Evolutionary conservation across 2,888 invertebrate species (phyloP).

Genomic region (Coecobrya sp.): DNA sequence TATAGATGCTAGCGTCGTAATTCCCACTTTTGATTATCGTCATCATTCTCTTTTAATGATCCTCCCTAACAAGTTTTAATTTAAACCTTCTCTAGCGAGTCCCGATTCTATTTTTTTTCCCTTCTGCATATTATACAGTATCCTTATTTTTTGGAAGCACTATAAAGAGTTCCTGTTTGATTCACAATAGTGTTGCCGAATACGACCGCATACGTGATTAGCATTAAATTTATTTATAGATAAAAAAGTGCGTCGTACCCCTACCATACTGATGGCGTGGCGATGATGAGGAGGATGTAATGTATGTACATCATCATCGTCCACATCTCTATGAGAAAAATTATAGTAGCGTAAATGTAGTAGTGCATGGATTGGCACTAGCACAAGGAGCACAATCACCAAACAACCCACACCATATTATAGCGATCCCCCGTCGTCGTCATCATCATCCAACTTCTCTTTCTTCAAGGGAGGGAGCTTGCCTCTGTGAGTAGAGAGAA

Average conservation of each 20-base stretch:
- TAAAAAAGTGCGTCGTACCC: constrained; percentile 25
- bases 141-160: background rate
- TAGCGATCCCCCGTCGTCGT: constrained; percentile 5
- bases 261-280: background rate
- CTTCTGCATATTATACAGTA: background rate
- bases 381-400: constrained; percentile 37
- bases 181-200: constrained; percentile 47
- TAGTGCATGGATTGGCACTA: constrained; percentile 36
- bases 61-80: background rate
- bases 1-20: background rate
- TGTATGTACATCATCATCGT: background rate
- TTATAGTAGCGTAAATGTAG: background rate
- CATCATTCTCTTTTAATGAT: background rate
- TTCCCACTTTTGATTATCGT: constrained; percentile 9
- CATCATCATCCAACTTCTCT: background rate
- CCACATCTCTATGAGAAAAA: background rate
- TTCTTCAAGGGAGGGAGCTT: constrained; percentile 39
- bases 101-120: background rate
- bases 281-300: background rate
- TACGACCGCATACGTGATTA: constrained; percentile 66
- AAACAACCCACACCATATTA: background rate
- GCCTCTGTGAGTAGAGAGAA: background rate
- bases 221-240: constrained; percentile 52
- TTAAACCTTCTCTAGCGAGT: background rate
- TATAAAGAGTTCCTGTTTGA: constrained; percentile 7